Conservation (phyloP, 2,888 invertebrate genomes). For the Acleris holmiana region DNA sequence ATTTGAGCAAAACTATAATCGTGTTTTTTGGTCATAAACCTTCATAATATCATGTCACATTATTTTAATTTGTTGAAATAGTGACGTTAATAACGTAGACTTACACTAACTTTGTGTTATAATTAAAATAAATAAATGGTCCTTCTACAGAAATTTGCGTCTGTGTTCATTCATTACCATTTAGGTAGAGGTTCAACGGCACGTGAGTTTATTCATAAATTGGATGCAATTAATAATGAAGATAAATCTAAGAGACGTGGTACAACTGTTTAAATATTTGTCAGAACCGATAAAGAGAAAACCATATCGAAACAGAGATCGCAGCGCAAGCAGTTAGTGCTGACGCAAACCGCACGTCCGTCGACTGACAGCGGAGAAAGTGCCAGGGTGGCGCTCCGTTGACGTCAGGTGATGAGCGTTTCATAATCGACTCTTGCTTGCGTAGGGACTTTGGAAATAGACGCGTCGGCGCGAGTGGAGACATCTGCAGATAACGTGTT, state of each 20-base stretch:
- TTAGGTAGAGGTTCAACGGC: not conserved
- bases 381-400: conserved; percentile 55
- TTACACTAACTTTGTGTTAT: too few species aligned
- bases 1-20: too few species aligned
- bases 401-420: conserved; percentile 70
- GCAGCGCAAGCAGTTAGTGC: conserved; percentile 1
- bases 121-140: too few species aligned
- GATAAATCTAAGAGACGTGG: not conserved
- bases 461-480: conserved; percentile 21
- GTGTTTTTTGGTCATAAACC: too few species aligned
- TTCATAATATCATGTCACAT: too few species aligned
- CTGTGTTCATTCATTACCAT: too few species aligned
- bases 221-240: conserved; percentile 3
- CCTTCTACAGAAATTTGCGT: too few species aligned
- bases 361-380: conserved; percentile 60
- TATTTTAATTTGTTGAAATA: too few species aligned
- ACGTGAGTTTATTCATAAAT: not conserved
- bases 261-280: conserved; percentile 2
- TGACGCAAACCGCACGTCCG: conserved; percentile 44
- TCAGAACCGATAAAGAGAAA: conserved; percentile 25
- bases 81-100: too few species aligned
- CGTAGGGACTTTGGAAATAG: conserved; percentile 33
- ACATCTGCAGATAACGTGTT: conserved; percentile 19
- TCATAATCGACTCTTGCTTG: conserved; percentile 56
- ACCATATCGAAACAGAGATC: conserved; percentile 13